Percentiles rank a stretch among this genome's conserved stretches.
These are phyloP conservation scores for Cheirogaleus medius DNA, from an alignment of 2,113 vertebrate species.

Conservation along the genomic window DNA sequence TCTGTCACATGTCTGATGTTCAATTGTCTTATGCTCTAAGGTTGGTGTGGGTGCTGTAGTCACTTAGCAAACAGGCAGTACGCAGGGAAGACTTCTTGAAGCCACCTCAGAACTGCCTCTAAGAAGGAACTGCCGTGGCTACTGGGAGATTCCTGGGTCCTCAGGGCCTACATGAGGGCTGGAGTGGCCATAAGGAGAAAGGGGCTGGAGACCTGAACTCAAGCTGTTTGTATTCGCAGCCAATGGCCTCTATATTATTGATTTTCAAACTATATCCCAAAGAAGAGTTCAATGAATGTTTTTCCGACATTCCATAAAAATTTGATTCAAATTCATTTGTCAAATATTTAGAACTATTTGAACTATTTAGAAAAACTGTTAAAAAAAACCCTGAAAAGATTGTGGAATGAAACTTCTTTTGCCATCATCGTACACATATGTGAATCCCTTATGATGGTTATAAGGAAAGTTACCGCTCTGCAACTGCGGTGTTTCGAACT, in stretches of 20 bases:
- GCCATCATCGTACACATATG: background rate
- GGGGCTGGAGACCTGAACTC: background rate
- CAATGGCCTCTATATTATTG: background rate
- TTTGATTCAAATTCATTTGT: background rate
- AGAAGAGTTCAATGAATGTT: background rate
- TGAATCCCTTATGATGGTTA: background rate
- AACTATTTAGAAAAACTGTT: background rate
- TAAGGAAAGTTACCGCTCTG: background rate
- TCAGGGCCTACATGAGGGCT: background rate
- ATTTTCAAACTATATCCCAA: background rate
- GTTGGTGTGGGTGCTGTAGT: too few species aligned
- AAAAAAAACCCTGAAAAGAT: background rate
- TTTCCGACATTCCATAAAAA: background rate
- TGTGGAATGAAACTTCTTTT: background rate
- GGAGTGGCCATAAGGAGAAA: background rate
- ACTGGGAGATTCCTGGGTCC: background rate
- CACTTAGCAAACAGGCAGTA: too few species aligned
- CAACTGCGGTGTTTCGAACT: background rate
- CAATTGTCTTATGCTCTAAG: background rate
- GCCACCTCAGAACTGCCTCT: background rate
- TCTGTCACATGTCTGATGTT: background rate
- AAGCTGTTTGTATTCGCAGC: background rate
- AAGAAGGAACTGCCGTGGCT: background rate
- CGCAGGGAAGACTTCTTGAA: background rate
- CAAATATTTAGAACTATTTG: background rate